These are phyloP conservation scores for Vicugna pacos DNA, from an alignment of 2,113 vertebrate species.

Conservation along the genomic window DNA sequence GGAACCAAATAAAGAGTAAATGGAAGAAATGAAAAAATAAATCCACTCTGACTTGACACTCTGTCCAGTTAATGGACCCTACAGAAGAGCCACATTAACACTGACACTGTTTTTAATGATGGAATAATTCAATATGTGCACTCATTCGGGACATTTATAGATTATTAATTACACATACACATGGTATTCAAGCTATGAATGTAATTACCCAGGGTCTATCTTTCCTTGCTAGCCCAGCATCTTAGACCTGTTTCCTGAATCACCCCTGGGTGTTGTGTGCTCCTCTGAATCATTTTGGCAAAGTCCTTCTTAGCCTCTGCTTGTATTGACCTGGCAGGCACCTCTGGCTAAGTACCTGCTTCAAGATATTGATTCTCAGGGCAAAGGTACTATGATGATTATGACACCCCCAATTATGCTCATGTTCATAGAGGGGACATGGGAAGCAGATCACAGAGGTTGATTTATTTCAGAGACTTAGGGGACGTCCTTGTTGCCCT, in stretches of 20 bases:
- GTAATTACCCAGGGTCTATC: slow-evolving; percentile 62
- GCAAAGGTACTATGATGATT: slow-evolving; percentile 11
- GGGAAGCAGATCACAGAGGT: not conserved
- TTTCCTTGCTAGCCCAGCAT: not conserved
- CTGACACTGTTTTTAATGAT: slow-evolving; percentile 81
- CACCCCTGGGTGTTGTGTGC: not conserved
- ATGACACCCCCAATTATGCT: not conserved
- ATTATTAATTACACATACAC: slow-evolving; percentile 81
- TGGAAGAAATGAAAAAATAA: slow-evolving; percentile 82
- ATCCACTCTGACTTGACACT: slow-evolving; percentile 76
- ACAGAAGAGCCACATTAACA: slow-evolving; percentile 73
- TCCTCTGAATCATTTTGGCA: not conserved
- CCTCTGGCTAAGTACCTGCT: not conserved
- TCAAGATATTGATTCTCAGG: not conserved
- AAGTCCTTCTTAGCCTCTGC: not conserved
- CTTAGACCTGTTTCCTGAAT: slow-evolving; percentile 32
- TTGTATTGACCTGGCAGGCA: not conserved
- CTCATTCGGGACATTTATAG: slow-evolving; percentile 74
- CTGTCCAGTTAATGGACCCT: slow-evolving; percentile 81
- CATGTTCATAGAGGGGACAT: not conserved
- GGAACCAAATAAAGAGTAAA: slow-evolving; percentile 73
- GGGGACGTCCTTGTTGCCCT: slow-evolving; percentile 27
- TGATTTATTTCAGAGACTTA: slow-evolving; percentile 51
- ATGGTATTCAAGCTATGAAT: slow-evolving; percentile 69
- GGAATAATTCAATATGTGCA: slow-evolving; percentile 82